A percentile compares a stretch with the other conserved stretches of the same genome.
These are phyloP conservation scores for Drosophila leontia DNA, from an alignment of 1,140 invertebrate genomes.

Conservation along the genomic window DNA sequence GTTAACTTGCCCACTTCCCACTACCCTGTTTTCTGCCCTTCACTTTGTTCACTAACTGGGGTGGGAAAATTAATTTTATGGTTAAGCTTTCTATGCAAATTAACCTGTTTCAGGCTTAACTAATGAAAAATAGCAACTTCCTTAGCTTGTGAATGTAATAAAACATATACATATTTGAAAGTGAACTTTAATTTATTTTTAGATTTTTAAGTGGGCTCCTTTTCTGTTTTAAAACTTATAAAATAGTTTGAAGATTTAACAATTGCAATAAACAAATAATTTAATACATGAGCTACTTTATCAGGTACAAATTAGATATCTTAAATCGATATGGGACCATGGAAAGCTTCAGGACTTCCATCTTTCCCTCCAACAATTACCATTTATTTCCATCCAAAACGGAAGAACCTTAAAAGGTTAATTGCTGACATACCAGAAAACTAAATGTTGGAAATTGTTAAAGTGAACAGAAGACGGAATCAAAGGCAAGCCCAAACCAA, in stretches of 20 bases:
- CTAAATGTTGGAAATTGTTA: conserved; percentile 30
- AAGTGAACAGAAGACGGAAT: conserved; percentile 6
- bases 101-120: conserved; percentile 30
- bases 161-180: neutral
- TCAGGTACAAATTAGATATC: neutral
- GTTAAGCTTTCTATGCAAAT: conserved; percentile 56
- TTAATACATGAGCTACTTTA: neutral
- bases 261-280: neutral
- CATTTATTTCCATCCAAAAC: neutral
- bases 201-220: neutral
- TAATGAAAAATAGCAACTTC: conserved; percentile 67
- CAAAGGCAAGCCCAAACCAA: conserved; percentile 17
- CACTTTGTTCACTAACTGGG: neutral
- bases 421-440: conserved; percentile 35
- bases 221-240: neutral
- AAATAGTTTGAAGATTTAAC: neutral
- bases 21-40: conserved; percentile 4
- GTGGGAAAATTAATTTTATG: conserved; percentile 36
- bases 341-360: no score
- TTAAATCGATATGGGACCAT: no score
- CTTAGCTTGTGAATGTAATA: conserved; percentile 1
- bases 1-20: conserved; percentile 17
- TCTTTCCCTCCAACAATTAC: neutral
- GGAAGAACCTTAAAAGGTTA: conserved; percentile 58
- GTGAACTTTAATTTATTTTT: neutral